phyloP scores from a whole-genome alignment of 2,113 vertebrate genomes.

The Origma solitaria region DNA sequence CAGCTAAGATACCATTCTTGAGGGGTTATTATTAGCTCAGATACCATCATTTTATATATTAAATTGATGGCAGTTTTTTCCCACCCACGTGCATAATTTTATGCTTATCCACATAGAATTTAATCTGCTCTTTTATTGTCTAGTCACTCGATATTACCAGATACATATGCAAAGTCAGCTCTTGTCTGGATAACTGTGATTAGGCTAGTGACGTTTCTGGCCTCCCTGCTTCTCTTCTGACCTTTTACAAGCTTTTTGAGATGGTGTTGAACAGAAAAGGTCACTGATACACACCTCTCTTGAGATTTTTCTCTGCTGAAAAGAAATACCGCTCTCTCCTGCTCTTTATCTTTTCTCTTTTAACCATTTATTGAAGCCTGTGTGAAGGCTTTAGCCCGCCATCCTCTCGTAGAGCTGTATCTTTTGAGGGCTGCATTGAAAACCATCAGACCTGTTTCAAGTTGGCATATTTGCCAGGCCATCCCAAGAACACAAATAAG shows the following conservation, averaged over 20 bases:
- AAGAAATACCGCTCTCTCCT: neutral
- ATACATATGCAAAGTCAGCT: neutral
- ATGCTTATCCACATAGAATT: neutral
- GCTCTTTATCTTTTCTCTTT: neutral
- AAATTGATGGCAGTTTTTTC: neutral
- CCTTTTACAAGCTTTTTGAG: neutral
- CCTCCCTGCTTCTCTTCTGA: neutral
- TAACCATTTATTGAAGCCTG: neutral
- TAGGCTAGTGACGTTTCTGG: neutral
- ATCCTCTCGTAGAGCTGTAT: accelerated
- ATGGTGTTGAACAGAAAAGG: neutral
- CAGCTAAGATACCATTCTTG: neutral
- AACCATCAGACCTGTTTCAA: neutral
- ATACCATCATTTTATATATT: neutral
- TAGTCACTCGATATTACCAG: neutral
- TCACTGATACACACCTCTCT: neutral
- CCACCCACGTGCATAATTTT: neutral
- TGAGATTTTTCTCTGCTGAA: neutral
- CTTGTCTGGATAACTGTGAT: neutral
- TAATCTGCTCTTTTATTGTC: neutral
- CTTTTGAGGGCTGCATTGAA: neutral
- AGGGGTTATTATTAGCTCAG: neutral
- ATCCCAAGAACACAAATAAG: neutral
- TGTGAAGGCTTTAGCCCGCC: neutral
- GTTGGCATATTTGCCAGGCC: neutral